These are phyloP conservation scores for Syngnathus rostellatus DNA, from an alignment of 2,797 vertebrate species.

Conservation along the genomic window DNA sequence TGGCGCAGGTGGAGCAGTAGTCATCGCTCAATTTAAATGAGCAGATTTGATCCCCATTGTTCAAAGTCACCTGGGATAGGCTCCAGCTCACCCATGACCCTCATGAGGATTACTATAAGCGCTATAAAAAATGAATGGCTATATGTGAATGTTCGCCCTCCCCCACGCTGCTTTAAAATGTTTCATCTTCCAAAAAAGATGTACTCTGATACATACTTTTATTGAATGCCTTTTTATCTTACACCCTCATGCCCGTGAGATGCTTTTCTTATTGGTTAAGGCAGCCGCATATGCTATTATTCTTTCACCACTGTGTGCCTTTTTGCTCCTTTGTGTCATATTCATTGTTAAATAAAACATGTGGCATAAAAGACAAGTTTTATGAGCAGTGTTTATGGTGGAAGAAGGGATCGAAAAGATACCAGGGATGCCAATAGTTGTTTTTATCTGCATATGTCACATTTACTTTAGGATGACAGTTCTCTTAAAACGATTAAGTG, in stretches of 20 bases:
- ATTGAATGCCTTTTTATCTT: not conserved
- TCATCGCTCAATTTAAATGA: not conserved
- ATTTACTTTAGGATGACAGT: not conserved
- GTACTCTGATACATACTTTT: not conserved
- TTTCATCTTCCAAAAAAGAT: not conserved
- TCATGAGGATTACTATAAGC: no score
- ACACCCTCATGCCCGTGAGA: not conserved
- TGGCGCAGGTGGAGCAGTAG: not conserved
- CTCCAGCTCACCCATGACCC: no score
- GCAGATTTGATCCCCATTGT: no score
- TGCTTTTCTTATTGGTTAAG: not conserved
- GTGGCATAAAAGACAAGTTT: not conserved
- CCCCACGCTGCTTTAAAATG: not conserved
- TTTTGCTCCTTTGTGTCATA: not conserved
- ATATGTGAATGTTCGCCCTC: no score
- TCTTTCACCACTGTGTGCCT: not conserved
- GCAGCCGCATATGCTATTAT: not conserved
- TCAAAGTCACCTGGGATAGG: not conserved
- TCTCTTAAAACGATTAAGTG: slow-evolving; percentile 15
- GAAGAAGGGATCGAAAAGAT: not conserved
- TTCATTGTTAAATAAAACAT: not conserved
- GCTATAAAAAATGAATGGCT: no score
- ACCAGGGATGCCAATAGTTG: not conserved
- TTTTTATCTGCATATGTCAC: not conserved
- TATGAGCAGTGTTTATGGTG: not conserved